Evolutionary conservation across 1,140 invertebrate genomes (phyloP).

Genomic region (Drosophila pruinosa): DNA sequence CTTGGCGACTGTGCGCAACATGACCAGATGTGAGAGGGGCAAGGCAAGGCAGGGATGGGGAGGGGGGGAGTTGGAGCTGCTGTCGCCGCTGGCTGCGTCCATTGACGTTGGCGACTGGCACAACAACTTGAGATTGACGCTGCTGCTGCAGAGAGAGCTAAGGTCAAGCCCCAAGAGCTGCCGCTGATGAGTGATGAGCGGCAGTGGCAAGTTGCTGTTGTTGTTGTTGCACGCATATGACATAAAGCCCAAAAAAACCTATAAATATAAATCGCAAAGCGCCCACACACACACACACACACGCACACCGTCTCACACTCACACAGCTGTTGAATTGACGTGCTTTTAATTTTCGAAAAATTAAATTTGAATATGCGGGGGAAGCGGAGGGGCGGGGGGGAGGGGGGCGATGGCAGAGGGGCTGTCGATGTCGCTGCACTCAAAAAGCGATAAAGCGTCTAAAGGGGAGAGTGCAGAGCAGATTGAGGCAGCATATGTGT

Average conservation of each 20-base stretch:
- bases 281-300: constrained; percentile 51
- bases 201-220: constrained; percentile 16
- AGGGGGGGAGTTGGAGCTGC: not conserved
- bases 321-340: constrained; percentile 59
- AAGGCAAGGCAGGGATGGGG: not conserved
- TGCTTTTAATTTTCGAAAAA: constrained; percentile 74
- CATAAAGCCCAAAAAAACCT: constrained; percentile 52
- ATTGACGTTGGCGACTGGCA: constrained; percentile 66
- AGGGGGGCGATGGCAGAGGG: constrained; percentile 2
- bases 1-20: constrained; percentile 51
- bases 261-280: constrained; percentile 66
- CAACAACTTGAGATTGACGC: constrained; percentile 20
- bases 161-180: constrained; percentile 58
- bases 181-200: constrained; percentile 44
- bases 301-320: constrained; percentile 36
- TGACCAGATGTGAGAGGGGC: not conserved
- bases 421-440: constrained; percentile 57
- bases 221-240: constrained; percentile 19
- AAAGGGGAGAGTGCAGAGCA: not conserved
- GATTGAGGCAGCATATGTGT: no score
- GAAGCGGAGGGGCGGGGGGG: not conserved
- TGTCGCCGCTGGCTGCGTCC: constrained; percentile 55
- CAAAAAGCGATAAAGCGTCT: constrained; percentile 25
- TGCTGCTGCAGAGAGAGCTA: constrained; percentile 47
- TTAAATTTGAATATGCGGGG: constrained; percentile 73